Conservation (phyloP, 1,140 invertebrate genomes). For the Rhagoletis pomonella region DNA sequence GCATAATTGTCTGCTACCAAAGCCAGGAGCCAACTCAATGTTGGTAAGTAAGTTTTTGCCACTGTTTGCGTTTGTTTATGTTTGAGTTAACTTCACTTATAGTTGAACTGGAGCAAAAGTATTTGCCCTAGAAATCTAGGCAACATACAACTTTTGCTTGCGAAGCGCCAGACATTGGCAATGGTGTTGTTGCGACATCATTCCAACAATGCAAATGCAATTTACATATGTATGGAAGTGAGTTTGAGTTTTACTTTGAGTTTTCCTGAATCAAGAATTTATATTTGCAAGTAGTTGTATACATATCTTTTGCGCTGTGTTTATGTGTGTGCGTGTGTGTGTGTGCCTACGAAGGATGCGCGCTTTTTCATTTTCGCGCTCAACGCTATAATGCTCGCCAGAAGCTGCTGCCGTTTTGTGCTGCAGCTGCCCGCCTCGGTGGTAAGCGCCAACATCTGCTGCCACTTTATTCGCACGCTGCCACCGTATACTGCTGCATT, state of each 20-base stretch:
- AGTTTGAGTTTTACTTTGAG: no score
- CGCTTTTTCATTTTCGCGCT: slow-evolving; percentile 32
- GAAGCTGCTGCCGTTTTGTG: neutral
- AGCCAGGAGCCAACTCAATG: neutral
- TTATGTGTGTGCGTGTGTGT: neutral
- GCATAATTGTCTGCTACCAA: neutral
- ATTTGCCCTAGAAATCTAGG: slow-evolving; percentile 32
- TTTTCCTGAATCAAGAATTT: no score
- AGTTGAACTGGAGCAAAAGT: slow-evolving; percentile 45
- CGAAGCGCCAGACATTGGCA: neutral
- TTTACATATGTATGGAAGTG: neutral
- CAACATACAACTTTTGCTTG: neutral
- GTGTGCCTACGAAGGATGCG: neutral
- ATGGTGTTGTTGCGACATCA: neutral
- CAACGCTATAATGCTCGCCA: neutral
- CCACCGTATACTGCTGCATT: neutral
- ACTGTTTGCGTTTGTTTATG: slow-evolving; percentile 4
- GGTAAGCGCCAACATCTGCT: slow-evolving; percentile 23
- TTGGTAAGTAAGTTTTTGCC: neutral
- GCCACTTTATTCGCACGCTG: neutral
- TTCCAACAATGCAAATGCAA: neutral
- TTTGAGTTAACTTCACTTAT: slow-evolving; percentile 1
- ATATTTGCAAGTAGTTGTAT: neutral
- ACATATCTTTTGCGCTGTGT: neutral
- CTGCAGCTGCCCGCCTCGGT: neutral